A percentile compares a stretch with the other conserved stretches of the same genome.
Conservation (phyloP, 2,888 invertebrate species). For the Acronicta alni region DNA sequence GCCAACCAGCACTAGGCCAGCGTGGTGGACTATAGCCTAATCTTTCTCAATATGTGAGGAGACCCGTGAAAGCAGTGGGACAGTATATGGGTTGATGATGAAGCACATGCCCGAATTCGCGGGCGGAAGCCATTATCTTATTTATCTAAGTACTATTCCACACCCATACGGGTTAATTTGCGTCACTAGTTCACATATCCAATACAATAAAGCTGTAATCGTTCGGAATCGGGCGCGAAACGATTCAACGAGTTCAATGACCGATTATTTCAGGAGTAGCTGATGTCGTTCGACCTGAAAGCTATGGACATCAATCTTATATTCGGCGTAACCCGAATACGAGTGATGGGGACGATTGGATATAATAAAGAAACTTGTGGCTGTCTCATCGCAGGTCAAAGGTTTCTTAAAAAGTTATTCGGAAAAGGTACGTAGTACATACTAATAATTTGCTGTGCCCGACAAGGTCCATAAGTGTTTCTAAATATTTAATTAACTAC, state of each 20-base stretch:
- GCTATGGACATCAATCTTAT: slow-evolving; percentile 46
- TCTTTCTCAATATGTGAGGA: no score
- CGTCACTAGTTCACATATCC: slow-evolving; percentile 11
- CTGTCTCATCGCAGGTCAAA: no score
- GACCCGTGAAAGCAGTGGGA: no score
- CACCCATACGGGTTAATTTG: neutral
- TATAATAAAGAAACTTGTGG: neutral
- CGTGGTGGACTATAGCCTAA: no score
- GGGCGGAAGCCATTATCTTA: neutral
- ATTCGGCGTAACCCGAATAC: slow-evolving; percentile 37
- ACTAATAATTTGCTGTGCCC: no score
- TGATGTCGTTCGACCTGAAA: slow-evolving; percentile 56
- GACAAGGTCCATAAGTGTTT: no score
- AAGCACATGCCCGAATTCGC: neutral
- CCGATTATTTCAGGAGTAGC: slow-evolving; percentile 51
- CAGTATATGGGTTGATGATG: no score
- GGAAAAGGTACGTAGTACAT: no score
- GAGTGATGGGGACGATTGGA: neutral
- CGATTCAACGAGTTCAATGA: slow-evolving; percentile 54
- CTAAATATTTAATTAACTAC: no score
- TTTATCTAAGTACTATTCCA: slow-evolving; percentile 14
- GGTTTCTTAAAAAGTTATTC: no score
- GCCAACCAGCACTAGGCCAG: no score
- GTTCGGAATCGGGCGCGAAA: slow-evolving; percentile 26
- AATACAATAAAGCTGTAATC: slow-evolving; percentile 19